A percentile compares a stretch with the other conserved stretches of the same genome.
These are phyloP conservation scores for Brevimyrus niger DNA, from an alignment of 2,113 vertebrate genomes.

Conservation along the genomic window DNA sequence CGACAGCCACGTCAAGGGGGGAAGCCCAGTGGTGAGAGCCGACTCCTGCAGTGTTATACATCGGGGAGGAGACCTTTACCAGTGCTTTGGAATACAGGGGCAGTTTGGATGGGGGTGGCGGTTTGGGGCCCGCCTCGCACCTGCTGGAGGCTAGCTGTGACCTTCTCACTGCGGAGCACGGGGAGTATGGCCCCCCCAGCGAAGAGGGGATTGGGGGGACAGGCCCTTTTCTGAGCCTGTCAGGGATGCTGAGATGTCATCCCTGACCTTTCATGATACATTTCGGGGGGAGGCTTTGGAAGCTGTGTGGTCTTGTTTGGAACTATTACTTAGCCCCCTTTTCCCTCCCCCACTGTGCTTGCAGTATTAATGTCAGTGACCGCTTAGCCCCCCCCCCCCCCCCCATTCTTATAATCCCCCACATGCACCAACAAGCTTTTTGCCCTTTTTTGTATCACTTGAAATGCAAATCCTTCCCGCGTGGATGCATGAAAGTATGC, in stretches of 20 bases:
- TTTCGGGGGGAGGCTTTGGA: neutral
- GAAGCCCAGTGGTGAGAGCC: slow-evolving; percentile 1
- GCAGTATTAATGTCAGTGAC: slow-evolving; percentile 2
- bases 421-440: neutral
- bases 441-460: neutral
- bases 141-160: slow-evolving; percentile 52
- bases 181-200: slow-evolving; percentile 36
- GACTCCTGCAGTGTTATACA: slow-evolving; percentile 25
- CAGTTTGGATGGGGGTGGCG: slow-evolving; percentile 8
- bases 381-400: neutral
- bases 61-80: slow-evolving; percentile 46
- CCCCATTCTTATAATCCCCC: too few species aligned
- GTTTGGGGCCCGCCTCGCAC: slow-evolving; percentile 20
- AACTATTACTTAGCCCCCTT: neutral
- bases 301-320: neutral
- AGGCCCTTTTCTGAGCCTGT: slow-evolving; percentile 25
- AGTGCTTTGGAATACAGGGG: slow-evolving; percentile 12
- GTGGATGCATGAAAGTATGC: neutral
- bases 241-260: slow-evolving; percentile 36
- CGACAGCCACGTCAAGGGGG: slow-evolving; percentile 23
- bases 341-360: neutral
- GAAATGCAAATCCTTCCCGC: neutral
- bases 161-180: slow-evolving; percentile 41
- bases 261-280: slow-evolving; percentile 39
- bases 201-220: slow-evolving; percentile 18